phyloP scores from a whole-genome alignment of 2,797 vertebrate species.

The Galago senegalensis region DNA sequence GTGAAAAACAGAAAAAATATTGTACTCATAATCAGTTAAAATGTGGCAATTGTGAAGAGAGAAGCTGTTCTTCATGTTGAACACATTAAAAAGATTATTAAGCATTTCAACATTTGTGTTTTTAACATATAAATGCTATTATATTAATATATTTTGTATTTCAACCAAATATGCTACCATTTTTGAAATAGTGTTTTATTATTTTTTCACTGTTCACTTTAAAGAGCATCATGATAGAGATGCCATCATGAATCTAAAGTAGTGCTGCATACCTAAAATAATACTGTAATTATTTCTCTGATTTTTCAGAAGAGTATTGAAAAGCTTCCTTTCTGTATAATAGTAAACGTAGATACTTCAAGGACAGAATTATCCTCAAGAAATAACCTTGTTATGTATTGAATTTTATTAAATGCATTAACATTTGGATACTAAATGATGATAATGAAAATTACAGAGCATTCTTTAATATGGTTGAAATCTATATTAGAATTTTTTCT shows the following conservation, averaged over 20 bases:
- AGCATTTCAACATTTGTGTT: conserved; percentile 76
- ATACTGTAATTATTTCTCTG: conserved; percentile 76
- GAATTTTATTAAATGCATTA: conserved; percentile 80
- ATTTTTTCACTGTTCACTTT: conserved; percentile 79
- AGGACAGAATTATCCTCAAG: conserved; percentile 83
- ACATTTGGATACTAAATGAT: conserved; percentile 79
- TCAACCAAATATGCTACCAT: conserved; percentile 83
- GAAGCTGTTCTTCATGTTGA: conserved; percentile 79
- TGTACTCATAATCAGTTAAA: conserved; percentile 84
- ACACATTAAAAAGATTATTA: conserved; percentile 74
- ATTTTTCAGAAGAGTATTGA: conserved; percentile 77
- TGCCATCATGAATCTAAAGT: conserved; percentile 70
- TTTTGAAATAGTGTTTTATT: conserved; percentile 70
- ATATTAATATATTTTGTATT: conserved; percentile 80
- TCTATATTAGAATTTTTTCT: conserved; percentile 69
- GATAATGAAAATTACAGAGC: conserved; percentile 76
- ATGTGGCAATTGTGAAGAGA: conserved; percentile 79
- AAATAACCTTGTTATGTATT: conserved; percentile 83
- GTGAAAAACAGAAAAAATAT: conserved; percentile 86
- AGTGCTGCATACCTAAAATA: conserved; percentile 79
- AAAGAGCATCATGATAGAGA: conserved; percentile 68
- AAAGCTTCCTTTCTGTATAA: conserved; percentile 82
- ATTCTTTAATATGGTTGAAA: conserved; percentile 72
- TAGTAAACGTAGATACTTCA: conserved; percentile 82
- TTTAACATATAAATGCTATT: conserved; percentile 79